These are phyloP conservation scores for Liopterus haemorrhoidalis DNA, from an alignment of 2,888 invertebrate species.

Conservation along the genomic window DNA sequence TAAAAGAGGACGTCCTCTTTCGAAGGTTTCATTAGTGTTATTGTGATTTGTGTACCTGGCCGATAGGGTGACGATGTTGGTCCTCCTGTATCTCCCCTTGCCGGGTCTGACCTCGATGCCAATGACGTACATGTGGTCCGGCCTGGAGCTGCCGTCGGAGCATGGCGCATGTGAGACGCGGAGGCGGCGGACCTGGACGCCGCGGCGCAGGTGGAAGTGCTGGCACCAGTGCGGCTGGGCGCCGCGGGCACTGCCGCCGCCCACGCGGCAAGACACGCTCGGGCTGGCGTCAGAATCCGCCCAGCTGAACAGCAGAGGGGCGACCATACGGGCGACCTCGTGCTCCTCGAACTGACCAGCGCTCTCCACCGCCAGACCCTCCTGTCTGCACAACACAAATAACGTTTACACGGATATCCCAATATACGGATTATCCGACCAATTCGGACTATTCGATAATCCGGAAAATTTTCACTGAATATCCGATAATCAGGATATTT, in stretches of 20 bases:
- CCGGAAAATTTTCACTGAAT: no score
- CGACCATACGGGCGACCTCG: slow-evolving; percentile 86
- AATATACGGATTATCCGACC: no score
- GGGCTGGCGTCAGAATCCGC: slow-evolving; percentile 82
- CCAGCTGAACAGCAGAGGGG: slow-evolving; percentile 90
- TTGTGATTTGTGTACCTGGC: slow-evolving; percentile 93
- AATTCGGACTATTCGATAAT: no score
- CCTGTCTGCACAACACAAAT: slow-evolving; percentile 56
- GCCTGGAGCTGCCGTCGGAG: slow-evolving; percentile 49
- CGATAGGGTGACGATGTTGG: slow-evolving; percentile 86
- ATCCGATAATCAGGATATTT: no score
- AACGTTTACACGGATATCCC: no score
- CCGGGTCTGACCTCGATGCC: slow-evolving; percentile 87
- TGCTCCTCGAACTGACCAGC: slow-evolving; percentile 93
- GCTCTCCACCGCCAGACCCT: slow-evolving; percentile 67
- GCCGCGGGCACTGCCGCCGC: slow-evolving; percentile 46
- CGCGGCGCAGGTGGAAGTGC: slow-evolving; percentile 77
- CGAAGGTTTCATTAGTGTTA: no score
- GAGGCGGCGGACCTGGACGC: slow-evolving; percentile 58
- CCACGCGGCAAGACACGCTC: slow-evolving; percentile 70
- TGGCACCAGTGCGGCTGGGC: slow-evolving; percentile 79
- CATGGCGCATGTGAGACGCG: slow-evolving; percentile 36
- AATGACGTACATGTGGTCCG: slow-evolving; percentile 72
- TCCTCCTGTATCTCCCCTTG: slow-evolving; percentile 60
- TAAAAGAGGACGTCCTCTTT: no score